Evolutionary conservation across 92 coral and sea anemone species (phyloP), one percentile per base, ranked within the genome.

Genomic region (Montipora capitata): DNA sequence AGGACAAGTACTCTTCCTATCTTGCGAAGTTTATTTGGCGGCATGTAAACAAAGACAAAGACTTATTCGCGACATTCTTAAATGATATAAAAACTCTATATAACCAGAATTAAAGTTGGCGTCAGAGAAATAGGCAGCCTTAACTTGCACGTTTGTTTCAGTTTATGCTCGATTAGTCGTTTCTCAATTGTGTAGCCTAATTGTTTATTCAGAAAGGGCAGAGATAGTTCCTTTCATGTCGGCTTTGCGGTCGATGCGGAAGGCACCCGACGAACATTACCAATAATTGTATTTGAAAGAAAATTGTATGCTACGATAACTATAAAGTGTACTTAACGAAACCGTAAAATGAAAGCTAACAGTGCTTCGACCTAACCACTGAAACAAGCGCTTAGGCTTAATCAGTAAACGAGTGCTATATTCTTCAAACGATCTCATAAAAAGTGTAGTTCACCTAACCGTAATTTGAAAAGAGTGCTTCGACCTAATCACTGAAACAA

Each of bases 11-110:
- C 78, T 87, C 91, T 48, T 81, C 87, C 2, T 70, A 79, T 70
- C 74, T 87, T 17, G 91, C 91, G 1, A 87, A 87, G 49, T 81
- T 87, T 75, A 79, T 69, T 68, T 87, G 81, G 91, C 64, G 81
- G 61, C 57, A 45, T 45, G 51, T 45, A 80, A 16, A 87, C 48
- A 68, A 68, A 61, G 89, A 52, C 62, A 11, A 85, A 16, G 85
- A 84, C 61, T 84, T 84, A n/a, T 89, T 85, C 52, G 56, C 27
- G 3, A n/a, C 20, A 4, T 89, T 89, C 70, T 77, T 89, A 65
- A 51, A 76, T 51, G 93, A 89, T 40, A 72, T 74, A 16, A 89
- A 84, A 56, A 68, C 42, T 64, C 9, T 90, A 8, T 90, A 86
- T 54, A 73, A 14, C n/a, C 77, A 57, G 35, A 43, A 72, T 39